phyloP scores from a whole-genome alignment of 2,113 vertebrate genomes.

The Lepisosteus osseus region DNA sequence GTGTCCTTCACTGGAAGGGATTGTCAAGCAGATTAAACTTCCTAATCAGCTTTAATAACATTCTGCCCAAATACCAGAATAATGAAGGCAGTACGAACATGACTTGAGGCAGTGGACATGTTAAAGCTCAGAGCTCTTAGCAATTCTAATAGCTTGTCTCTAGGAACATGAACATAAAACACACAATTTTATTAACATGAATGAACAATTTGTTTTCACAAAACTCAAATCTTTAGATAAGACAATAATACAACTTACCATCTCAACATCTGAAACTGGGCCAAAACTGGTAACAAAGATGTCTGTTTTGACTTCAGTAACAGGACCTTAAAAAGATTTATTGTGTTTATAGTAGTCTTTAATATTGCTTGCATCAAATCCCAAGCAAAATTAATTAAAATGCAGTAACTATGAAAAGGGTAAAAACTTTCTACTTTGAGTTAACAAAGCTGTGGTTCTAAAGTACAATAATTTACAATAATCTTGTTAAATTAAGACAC shows the following conservation, averaged over 20 bases:
- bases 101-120: slow-evolving; percentile 38
- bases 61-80: slow-evolving; percentile 67
- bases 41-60: slow-evolving; percentile 74
- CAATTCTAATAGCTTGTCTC: slow-evolving; percentile 12
- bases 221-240: neutral
- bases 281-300: slow-evolving; percentile 81
- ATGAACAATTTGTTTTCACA: slow-evolving; percentile 12
- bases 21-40: slow-evolving; percentile 73
- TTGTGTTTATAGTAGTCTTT: slow-evolving; percentile 17
- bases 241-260: slow-evolving; percentile 58
- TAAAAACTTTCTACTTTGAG: no score
- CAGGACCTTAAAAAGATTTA: slow-evolving; percentile 58
- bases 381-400: neutral
- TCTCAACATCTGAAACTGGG: slow-evolving; percentile 77
- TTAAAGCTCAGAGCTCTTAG: neutral
- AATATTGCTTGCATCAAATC: neutral
- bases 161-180: neutral
- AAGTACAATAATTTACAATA: neutral
- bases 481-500: neutral
- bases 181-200: slow-evolving; percentile 12
- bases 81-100: slow-evolving; percentile 51
- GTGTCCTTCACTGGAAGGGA: slow-evolving; percentile 49
- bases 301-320: slow-evolving; percentile 77
- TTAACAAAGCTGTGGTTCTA: neutral
- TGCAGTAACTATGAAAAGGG: no score